phyloP scores from a whole-genome alignment of 2,797 vertebrate species.

The Corythornis leucogaster region DNA sequence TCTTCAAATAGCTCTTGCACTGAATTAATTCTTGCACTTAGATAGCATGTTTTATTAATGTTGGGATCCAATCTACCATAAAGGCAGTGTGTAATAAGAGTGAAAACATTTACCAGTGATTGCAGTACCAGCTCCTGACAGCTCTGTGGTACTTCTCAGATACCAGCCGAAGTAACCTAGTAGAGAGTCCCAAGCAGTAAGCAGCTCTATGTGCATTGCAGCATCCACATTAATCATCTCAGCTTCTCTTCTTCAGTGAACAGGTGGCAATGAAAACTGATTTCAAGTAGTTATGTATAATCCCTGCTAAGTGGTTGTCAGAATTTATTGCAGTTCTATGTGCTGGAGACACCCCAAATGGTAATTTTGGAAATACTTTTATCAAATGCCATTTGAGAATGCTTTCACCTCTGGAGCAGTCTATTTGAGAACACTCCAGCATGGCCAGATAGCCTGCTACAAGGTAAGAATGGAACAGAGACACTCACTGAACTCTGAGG shows the following conservation, averaged over 20 bases:
- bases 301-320: conserved; percentile 7
- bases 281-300: background rate
- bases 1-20: conserved; percentile 55
- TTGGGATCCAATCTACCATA: conserved; percentile 27
- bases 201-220: background rate
- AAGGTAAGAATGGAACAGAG: background rate
- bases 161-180: background rate
- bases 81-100: conserved; percentile 4
- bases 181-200: background rate
- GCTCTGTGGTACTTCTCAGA: background rate
- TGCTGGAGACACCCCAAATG: background rate
- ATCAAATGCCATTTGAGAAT: background rate
- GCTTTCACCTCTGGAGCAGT: background rate
- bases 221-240: background rate
- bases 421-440: background rate
- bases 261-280: background rate
- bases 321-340: background rate
- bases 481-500: background rate
- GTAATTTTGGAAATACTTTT: background rate
- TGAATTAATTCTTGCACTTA: conserved; percentile 63
- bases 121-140: conserved; percentile 36
- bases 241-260: background rate
- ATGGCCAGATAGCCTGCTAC: background rate
- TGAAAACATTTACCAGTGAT: conserved; percentile 12
- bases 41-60: conserved; percentile 50